Evolutionary conservation across 1,140 invertebrate species (phyloP), one percentile per base, ranked within the genome.

Genomic region (Cherax destructor): DNA sequence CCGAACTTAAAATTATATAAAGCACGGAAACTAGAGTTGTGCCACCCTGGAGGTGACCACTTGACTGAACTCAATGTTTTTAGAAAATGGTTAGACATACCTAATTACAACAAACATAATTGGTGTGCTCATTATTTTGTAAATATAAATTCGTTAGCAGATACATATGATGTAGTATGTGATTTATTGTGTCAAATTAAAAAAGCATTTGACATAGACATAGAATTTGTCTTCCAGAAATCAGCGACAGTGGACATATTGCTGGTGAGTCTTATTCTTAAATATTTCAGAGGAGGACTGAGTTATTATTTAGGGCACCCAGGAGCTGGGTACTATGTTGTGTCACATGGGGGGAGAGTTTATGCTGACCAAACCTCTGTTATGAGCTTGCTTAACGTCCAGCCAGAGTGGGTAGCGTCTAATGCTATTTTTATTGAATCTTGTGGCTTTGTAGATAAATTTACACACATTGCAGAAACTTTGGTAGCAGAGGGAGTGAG

Each of bases 381-480:
- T 21, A 3, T 86, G 47, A 18, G 47, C 21, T n/a, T 69, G n/a
- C 50, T 86, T 41, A 72, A 50, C 5, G n/a, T 16, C 56, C 69
- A 56, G 50, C 84, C 84, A 52, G 72, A 77, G 50, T 86, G 84
- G 84, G 18, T 86, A 52, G 84, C 77, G 49, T 86, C 74, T 24
- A 69, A 86, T 16, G 69, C 56, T 24, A 50, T 86, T 13, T 77
- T 56, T 49, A 47, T 16, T 18, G 41, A 65, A 4, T 50, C 65
- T 13, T 52, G 72, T 1, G 72, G 56, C 9, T 78, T 77, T 59
- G 84, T 69, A 65, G 74, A 18, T 47, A 65, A 86, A 49, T 21
- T 77, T 21, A 77, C 84, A 18, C 84, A 69, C 1, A 72, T 86
- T 49, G 5, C 50, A 3, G 72, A 77, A 56, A 4, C 7, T 18